Evolutionary conservation across 2,888 invertebrate species (phyloP).

Genomic region (Branchinecta sandiegonensis): DNA sequence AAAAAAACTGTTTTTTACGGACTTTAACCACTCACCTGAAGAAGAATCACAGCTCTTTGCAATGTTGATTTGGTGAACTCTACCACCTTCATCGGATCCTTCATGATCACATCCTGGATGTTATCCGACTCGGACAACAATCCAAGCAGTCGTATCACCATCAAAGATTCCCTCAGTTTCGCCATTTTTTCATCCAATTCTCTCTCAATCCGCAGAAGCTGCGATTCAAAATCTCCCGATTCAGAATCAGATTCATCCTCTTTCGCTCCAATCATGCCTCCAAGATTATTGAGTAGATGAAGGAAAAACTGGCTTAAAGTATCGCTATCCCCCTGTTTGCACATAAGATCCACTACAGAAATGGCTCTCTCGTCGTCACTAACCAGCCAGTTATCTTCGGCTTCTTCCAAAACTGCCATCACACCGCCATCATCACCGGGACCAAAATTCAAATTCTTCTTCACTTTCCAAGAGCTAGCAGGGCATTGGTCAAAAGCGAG

Average conservation of each 20-base stretch:
- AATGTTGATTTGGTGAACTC: background rate
- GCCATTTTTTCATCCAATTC: slow-evolving; percentile 8
- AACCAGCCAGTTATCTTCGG: slow-evolving; percentile 9
- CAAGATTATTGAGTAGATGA: background rate
- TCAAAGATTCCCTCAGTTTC: background rate
- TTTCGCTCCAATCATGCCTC: background rate
- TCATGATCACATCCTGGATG: slow-evolving; percentile 13
- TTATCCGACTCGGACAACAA: background rate
- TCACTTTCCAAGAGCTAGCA: background rate
- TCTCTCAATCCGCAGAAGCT: slow-evolving; percentile 13
- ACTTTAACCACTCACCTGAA: background rate
- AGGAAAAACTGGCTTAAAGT: slow-evolving; percentile 2
- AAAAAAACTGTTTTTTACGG: too few relatives aligned
- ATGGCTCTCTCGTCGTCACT: slow-evolving; percentile 7
- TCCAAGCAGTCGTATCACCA: slow-evolving; percentile 3
- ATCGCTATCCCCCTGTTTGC: background rate
- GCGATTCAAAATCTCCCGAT: slow-evolving; percentile 1
- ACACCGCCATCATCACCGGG: slow-evolving; percentile 5
- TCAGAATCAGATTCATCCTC: background rate
- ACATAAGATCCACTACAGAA: background rate
- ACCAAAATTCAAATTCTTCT: background rate
- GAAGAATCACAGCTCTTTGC: background rate
- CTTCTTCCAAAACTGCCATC: slow-evolving; percentile 2
- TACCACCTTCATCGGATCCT: background rate
- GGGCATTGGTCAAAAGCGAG: slow-evolving; percentile 5